Percentiles rank a stretch among this genome's conserved stretches.
Evolutionary conservation across 2,888 invertebrate species (phyloP).

Genomic region (Cartodere bifasciata): DNA sequence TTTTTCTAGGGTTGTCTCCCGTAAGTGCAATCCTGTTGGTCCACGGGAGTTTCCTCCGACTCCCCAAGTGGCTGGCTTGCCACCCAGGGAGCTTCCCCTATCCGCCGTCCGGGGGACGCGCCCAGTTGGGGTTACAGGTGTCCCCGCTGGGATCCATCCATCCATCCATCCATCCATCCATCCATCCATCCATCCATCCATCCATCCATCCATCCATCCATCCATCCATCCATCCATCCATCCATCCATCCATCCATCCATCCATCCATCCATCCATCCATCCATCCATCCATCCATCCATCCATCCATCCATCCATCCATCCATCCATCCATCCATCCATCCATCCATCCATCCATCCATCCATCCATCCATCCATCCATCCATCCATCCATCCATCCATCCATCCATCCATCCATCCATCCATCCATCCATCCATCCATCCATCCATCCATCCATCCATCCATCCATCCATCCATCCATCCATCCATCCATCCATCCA

Average conservation of each 20-base stretch:
- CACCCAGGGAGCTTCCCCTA: too few relatives aligned
- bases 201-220: constrained; percentile 8
- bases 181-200: constrained; percentile 8
- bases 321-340: constrained; percentile 8
- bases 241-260: constrained; percentile 8
- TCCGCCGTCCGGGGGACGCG: too few relatives aligned
- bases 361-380: constrained; percentile 8
- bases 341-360: constrained; percentile 8
- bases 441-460: constrained; percentile 7
- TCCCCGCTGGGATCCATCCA: too few relatives aligned
- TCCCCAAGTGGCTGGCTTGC: too few relatives aligned
- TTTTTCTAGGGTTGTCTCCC: too few relatives aligned
- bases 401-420: constrained; percentile 8
- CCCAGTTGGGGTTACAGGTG: too few relatives aligned
- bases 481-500: constrained; percentile 8
- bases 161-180: constrained; percentile 4
- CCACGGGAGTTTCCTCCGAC: too few relatives aligned
- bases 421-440: constrained; percentile 8
- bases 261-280: constrained; percentile 7
- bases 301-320: constrained; percentile 8
- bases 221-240: constrained; percentile 8
- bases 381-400: constrained; percentile 8
- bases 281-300: constrained; percentile 8
- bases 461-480: constrained; percentile 7
- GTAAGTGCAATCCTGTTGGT: too few relatives aligned